Base-by-base conservation (phyloP, 2,113 vertebrate species). In the Ophiodon elongatus region DNA sequence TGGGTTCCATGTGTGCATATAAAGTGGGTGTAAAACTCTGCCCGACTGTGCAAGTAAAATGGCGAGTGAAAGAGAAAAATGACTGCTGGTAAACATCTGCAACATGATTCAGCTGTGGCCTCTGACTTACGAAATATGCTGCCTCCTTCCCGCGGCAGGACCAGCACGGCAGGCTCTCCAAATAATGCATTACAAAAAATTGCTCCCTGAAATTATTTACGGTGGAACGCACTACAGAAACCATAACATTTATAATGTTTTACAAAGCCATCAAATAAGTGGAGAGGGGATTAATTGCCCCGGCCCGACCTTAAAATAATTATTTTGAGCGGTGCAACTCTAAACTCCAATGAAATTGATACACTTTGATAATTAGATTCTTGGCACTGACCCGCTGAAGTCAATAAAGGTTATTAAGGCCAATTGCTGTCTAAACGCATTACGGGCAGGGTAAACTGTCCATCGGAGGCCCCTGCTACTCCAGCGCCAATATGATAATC, bases 341-440 rank as follows among this genome's bases (percentile, higher is more conserved):
- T 95, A 97, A 95, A 96, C 94, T 93, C 94, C 94, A 94, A 95
- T 96, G 95, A 97, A 97, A 97, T 88, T 93, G 96, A 97, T 97
- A 96, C 96, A 96, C 96, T 97, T 97, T 97, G 97, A 97, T 97
- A 97, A 97, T 96, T 96, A 96, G 95, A 96, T 95, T 92, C 96
- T 96, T 96, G 96, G 97, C 96, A 97, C 95, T 94, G 92, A 95
- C 95, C 94, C 94, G 91, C 95, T 94, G 56, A 95, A 97, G 97
- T 96, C 96, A 96, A 96, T 97, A 96, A 97, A 97, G 97, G 96
- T 96, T 97, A 97, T 96, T 96, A 96, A 96, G 96, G 96, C 96
- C 96, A 97, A 97, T 95, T 94, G 95, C 96, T 96, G 95, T 94
- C 93, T 95, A 96, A 97, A 96, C 80, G 94, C 95, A 92, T 88